These are phyloP conservation scores for Saturnia japonica DNA, from an alignment of 2,888 invertebrate species.

Conservation along the genomic window DNA sequence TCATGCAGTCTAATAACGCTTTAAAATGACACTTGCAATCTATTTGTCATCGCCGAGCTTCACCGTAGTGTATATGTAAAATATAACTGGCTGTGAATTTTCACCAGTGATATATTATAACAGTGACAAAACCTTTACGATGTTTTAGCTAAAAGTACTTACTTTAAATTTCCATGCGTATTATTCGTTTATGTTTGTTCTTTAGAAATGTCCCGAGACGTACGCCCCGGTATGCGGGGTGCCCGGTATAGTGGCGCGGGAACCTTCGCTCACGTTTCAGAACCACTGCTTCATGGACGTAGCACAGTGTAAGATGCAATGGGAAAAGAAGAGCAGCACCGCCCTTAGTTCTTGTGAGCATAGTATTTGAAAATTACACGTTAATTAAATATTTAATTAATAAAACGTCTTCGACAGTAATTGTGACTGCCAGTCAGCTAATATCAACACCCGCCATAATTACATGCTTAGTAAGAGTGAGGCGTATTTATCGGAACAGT, in stretches of 20 bases:
- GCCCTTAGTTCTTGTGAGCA: constrained; percentile 51
- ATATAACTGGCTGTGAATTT: too few relatives aligned
- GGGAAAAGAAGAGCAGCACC: constrained; percentile 57
- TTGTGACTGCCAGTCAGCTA: too few relatives aligned
- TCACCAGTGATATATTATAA: too few relatives aligned
- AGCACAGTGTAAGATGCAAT: constrained; percentile 68
- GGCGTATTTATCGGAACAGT: too few relatives aligned
- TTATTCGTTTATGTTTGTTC: neutral
- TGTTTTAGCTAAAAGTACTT: neutral
- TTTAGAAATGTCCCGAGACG: constrained; percentile 63
- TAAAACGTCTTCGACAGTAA: too few relatives aligned
- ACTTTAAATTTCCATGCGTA: neutral
- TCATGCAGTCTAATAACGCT: too few relatives aligned
- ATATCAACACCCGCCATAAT: too few relatives aligned
- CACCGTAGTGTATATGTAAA: too few relatives aligned
- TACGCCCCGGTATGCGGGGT: constrained; percentile 69
- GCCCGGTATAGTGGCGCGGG: constrained; percentile 53
- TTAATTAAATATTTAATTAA: neutral
- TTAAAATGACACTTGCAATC: too few relatives aligned
- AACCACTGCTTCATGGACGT: constrained; percentile 75
- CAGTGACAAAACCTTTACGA: too few relatives aligned
- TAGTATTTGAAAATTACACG: neutral
- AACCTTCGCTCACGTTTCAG: constrained; percentile 64
- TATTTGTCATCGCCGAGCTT: too few relatives aligned
- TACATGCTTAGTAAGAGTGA: too few relatives aligned